Evolutionary conservation across 2,797 vertebrate genomes (phyloP).

Genomic region (Rhynchonycteris naso): DNA sequence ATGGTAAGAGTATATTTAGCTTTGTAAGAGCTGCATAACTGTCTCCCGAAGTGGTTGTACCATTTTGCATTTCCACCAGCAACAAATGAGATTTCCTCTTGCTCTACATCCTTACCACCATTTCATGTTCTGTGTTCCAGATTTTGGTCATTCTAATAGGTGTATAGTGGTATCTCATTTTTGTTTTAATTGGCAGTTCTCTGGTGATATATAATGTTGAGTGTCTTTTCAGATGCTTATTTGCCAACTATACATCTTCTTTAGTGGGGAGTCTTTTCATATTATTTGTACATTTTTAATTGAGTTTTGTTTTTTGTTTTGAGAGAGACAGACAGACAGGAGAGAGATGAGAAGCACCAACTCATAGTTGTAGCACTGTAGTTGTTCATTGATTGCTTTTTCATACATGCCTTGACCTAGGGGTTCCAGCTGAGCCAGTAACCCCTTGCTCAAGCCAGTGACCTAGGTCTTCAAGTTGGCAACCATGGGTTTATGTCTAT

Average conservation of each 20-base stretch:
- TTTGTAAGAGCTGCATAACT: not conserved
- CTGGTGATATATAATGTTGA: not conserved
- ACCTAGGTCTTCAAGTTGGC: too few relatives aligned
- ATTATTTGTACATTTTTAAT: not conserved
- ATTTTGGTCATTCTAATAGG: not conserved
- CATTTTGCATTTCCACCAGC: not conserved
- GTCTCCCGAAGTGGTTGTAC: not conserved
- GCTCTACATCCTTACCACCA: not conserved
- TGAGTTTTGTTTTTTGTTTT: not conserved
- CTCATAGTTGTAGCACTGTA: too few relatives aligned
- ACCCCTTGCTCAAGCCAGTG: too few relatives aligned
- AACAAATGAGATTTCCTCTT: not conserved
- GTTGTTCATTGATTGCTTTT: too few relatives aligned
- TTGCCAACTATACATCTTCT: not conserved
- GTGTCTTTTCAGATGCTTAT: not conserved
- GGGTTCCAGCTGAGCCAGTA: too few relatives aligned
- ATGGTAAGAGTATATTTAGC: not conserved
- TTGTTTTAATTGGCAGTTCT: not conserved
- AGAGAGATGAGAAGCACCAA: too few relatives aligned
- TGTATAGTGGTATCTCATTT: not conserved
- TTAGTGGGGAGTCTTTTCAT: not conserved
- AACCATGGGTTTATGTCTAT: too few relatives aligned
- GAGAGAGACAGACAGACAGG: too few relatives aligned
- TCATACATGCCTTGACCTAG: too few relatives aligned
- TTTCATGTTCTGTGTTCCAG: not conserved